Evolutionary conservation across 2,888 invertebrate species (phyloP), one percentile per base, ranked within the genome.

Genomic region (Sminthurinus aureus): DNA sequence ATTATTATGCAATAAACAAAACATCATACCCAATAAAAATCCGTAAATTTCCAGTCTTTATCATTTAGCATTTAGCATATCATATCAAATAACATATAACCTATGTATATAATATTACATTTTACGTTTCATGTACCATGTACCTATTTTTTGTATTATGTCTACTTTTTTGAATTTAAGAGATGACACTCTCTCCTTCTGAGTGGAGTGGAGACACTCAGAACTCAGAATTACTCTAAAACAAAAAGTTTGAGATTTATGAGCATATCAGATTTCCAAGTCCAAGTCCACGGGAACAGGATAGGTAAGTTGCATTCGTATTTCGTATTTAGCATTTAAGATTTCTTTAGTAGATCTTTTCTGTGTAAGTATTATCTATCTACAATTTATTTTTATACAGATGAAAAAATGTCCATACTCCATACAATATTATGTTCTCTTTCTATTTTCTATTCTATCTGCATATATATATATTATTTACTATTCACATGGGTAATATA

Each of bases 251-350:
- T 22, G 78, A 18, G 64, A 78, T 78, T 78, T 78, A 78, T 79
- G 51, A 67, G 38, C 38, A 38, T 79, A 79, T 79, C 67, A 79
- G 71, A 79, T 79, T 79, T 69, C 67, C 20, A 50, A n/a, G 20
- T 38, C 38, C 38, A 38, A 1, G 15, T 8, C 2, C 11, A 20
- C 51, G 67, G 64, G 26, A 66, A 79, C 66, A 79, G 69, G 79
- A 79, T 79, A 79, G 79, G 79, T 79, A 79, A 79, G 79, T 67
- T 79, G 24, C 67, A 69, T 67, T 67, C 38, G 38, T 38, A 38
- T 38, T 38, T 38, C 1, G 38, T 38, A 38, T 38, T 38, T 38
- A 38, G 3, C 6, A 38, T 38, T 38, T 38, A 6, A 58, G 24
- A 64, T 58, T 66, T 6, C 1, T 38, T 4, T 38, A 38, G 38